Evolutionary conservation across 2,113 vertebrate species (phyloP).

Genomic region (Nyctereutes procyonoides): DNA sequence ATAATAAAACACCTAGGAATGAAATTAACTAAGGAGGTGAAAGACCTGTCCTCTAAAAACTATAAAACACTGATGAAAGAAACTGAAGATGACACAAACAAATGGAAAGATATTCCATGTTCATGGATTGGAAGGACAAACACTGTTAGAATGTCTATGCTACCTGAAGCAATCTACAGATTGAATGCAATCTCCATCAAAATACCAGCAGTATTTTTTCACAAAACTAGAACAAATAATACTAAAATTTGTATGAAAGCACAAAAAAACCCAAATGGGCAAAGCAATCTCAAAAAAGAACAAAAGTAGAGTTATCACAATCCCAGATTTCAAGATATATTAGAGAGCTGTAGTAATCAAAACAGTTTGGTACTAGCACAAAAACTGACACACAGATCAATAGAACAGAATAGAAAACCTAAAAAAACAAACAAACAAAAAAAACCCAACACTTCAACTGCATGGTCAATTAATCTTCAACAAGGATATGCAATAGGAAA

Average conservation of each 20-base stretch:
- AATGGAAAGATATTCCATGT: too few relatives aligned
- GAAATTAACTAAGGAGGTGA: too few relatives aligned
- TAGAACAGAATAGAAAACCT: not conserved
- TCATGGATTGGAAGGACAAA: too few relatives aligned
- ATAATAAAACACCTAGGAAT: too few relatives aligned
- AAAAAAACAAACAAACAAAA: not conserved
- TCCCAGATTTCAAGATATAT: not conserved
- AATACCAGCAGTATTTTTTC: not conserved
- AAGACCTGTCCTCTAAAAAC: too few relatives aligned
- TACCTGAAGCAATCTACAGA: not conserved
- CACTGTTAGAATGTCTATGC: not conserved
- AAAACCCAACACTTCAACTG: too few relatives aligned
- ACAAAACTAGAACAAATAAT: not conserved
- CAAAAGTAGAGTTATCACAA: not conserved
- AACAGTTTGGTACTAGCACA: not conserved
- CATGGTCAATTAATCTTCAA: not conserved
- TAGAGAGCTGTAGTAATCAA: not conserved
- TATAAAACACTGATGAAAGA: too few relatives aligned
- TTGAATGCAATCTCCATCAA: not conserved
- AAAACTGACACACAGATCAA: not conserved
- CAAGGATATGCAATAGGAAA: not conserved
- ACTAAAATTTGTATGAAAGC: not conserved
- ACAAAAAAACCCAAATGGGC: not conserved
- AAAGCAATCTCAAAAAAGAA: not conserved
- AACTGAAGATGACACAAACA: too few relatives aligned